Evolutionary conservation across 2,888 invertebrate species (phyloP).

Genomic region (Leptothorax acervorum): DNA sequence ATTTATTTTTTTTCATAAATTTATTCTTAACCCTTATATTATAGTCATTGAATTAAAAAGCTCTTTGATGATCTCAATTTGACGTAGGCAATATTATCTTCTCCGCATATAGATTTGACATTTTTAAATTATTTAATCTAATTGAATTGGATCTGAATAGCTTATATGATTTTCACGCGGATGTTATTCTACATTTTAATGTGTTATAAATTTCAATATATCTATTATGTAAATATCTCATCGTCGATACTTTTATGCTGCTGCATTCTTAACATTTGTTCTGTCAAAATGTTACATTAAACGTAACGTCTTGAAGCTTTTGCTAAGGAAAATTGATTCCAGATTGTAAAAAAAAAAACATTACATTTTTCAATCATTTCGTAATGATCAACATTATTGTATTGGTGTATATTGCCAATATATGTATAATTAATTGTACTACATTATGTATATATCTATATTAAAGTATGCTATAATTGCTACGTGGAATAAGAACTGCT

Average conservation of each 20-base stretch:
- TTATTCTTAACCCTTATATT: background rate
- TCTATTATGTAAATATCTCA: conserved; percentile 9
- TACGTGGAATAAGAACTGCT: conserved; percentile 31
- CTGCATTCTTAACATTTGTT: background rate
- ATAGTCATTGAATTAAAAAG: background rate
- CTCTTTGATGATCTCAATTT: background rate
- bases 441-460: background rate
- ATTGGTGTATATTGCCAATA: background rate
- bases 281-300: background rate
- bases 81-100: background rate
- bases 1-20: background rate
- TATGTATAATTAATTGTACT: no score
- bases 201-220: background rate
- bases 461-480: background rate
- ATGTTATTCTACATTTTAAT: conserved; percentile 1
- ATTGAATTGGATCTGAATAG: conserved; percentile 17
- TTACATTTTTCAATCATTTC: background rate
- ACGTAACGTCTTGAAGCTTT: background rate
- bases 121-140: conserved; percentile 11
- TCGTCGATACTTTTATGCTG: background rate
- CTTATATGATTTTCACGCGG: background rate
- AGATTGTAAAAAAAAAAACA: background rate
- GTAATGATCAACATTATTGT: background rate
- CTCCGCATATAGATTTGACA: background rate
- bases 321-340: background rate